Evolutionary conservation across 2,797 vertebrate species (phyloP), one percentile per base, ranked within the genome.

Genomic region (Enteromius afrohamiltoni): DNA sequence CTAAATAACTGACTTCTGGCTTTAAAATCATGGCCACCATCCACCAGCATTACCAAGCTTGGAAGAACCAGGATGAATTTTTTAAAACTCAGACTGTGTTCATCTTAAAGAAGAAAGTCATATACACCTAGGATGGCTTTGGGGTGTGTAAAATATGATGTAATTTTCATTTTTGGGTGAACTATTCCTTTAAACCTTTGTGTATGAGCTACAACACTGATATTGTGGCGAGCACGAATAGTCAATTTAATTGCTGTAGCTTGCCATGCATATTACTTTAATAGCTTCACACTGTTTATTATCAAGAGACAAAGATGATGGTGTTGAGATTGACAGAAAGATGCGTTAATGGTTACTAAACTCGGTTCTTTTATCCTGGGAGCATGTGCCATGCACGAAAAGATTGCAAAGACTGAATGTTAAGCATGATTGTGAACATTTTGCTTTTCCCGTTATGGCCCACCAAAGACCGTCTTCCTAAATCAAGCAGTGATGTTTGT

Each of bases 401-500:
- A 62, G 74, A 70, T 55, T 23, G 26, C 19, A 13, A 69, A 79
- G 82, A 79, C n/a, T 21, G 85, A 83, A 60, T 14, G 62, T 31
- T 34, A 58, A 78, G 49, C 58, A 53, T 3, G 26, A 60, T 47
- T 29, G 31, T 51, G 55, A 71, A 55, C 31, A 7, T 49, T 70
- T 34, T 45, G 58, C 77, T 85, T 82, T 71, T 83, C 80, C 64
- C 55, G 79, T 68, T 51, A 79, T 51, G 34, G 34, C 65, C 47
- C 91, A 92, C 83, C 85, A 83, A 86, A 90, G 87, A 89, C 90
- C 85, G 81, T 87, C 88, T 87, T 86, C 90, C 90, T 92, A 91
- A 91, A 92, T 91, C 93, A 93, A 89, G 64, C 91, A 88, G 90
- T 90, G 86, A 85, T 55, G 53, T 70, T 42, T 79, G 67, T 70